Percentiles rank a stretch among this genome's conserved stretches.
phyloP scores from a whole-genome alignment of 2,888 invertebrate species.

The Trissolcus japonicus region DNA sequence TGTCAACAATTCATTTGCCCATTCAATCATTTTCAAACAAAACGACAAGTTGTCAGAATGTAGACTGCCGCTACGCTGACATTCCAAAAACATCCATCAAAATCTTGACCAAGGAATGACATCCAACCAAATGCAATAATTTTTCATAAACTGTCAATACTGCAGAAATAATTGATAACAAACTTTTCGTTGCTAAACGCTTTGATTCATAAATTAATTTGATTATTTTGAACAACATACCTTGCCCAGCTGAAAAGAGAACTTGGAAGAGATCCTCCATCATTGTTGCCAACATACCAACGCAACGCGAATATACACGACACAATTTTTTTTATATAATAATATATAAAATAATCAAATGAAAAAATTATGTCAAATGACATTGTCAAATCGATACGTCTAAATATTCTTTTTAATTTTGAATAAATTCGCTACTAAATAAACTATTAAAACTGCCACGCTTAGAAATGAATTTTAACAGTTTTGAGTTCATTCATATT shows the following conservation, averaged over 20 bases:
- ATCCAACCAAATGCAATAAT: background rate
- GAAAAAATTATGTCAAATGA: background rate
- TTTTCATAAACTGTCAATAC: background rate
- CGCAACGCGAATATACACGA: background rate
- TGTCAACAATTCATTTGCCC: background rate
- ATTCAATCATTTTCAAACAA: slow-evolving; percentile 1
- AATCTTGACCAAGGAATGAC: background rate
- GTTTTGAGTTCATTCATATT: no score
- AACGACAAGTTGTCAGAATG: background rate
- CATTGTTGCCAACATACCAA: background rate
- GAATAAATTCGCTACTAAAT: no score
- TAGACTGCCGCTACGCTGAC: background rate
- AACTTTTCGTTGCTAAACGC: background rate
- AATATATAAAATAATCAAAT: no score
- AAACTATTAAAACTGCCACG: no score
- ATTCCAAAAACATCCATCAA: background rate
- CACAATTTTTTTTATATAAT: background rate
- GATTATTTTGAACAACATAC: slow-evolving; percentile 2
- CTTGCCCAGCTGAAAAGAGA: slow-evolving; percentile 1
- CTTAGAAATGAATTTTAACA: no score
- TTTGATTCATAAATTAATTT: background rate
- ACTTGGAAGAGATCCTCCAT: background rate
- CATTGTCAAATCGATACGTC: no score
- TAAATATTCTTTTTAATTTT: no score
- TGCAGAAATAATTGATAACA: background rate